These are phyloP conservation scores for Clavelina lepadiformis DNA, from an alignment of 23 tunicate species.

Conservation along the genomic window DNA sequence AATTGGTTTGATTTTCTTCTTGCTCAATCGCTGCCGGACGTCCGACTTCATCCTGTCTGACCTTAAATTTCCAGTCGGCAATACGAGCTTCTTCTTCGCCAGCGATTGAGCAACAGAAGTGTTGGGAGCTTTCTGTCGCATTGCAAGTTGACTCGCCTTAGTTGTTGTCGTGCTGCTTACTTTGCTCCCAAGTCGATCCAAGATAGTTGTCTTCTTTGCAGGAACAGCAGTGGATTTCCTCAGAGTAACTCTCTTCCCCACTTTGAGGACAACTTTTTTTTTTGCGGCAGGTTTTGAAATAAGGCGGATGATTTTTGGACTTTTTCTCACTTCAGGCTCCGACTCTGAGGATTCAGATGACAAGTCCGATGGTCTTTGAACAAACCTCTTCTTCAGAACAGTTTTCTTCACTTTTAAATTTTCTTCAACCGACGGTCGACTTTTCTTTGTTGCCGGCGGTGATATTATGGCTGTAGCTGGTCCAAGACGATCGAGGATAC, in stretches of 20 bases:
- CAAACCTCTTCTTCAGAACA: conserved; percentile 14
- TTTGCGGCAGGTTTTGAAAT: neutral
- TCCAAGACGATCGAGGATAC: conserved; percentile 48
- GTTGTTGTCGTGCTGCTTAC: conserved; percentile 10
- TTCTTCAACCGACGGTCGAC: neutral
- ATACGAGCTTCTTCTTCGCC: conserved; percentile 1
- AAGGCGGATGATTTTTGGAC: conserved; percentile 1
- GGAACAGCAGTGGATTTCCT: neutral
- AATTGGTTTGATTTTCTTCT: conserved; percentile 26
- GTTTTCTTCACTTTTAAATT: neutral
- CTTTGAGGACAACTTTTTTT: neutral
- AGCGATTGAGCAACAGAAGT: no score
- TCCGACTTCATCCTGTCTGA: neutral
- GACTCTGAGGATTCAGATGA: neutral
- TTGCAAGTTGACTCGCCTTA: neutral
- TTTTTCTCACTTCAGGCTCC: neutral
- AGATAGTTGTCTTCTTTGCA: conserved; percentile 2
- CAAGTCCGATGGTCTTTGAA: no score
- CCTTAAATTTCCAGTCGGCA: neutral
- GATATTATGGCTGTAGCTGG: conserved; percentile 13
- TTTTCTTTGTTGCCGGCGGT: neutral
- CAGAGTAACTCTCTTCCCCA: conserved; percentile 6
- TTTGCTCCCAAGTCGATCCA: conserved; percentile 39
- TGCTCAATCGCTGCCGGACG: neutral
- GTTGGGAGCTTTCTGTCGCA: no score